Evolutionary conservation across 1,140 invertebrate genomes (phyloP), one percentile per base, ranked within the genome.

Genomic region (Dendroctonus ponderosae): DNA sequence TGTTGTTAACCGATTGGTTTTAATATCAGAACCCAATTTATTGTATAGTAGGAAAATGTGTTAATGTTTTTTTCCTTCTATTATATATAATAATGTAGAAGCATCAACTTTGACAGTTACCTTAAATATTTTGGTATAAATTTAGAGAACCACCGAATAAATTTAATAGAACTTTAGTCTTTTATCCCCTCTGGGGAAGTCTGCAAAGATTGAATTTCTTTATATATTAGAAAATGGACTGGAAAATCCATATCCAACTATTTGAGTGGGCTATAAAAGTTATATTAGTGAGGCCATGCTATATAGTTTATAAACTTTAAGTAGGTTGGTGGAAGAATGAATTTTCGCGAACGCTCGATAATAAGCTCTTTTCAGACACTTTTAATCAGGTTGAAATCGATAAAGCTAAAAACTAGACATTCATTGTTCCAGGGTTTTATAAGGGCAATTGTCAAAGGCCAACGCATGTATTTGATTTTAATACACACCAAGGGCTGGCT

Each of bases 141-240:
- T 66, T 66, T 58, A 57, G 46, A 58, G 15, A 51, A 44, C 48
- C 43, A 40, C 9, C 6, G 39, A 58, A 66, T 66, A 66, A 60
- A 66, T 66, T 66, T 66, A 66, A 66, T 66, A 66, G 60, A 66
- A 66, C 46, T 66, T 66, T 59, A 39, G 56, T 41, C 53, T 59
- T 66, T 59, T 59, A 59, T 66, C 54, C 56, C 11, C 37, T 53
- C 44, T 51, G n/a, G 64, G 37, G 26, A 66, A 66, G 56, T 66
- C 64, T 59, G 37, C 46, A 66, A 66, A 66, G 56, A 66, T 66
- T 66, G 56, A 59, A 66, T 66, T 66, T 66, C 64, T 59, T 66
- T 59, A 66, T 66, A 66, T 59, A 66, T 66, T 66, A 59, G 64
- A 59, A 59, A 59, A 66, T 66, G 64, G 56, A 66, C 64, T 44